These are phyloP conservation scores for Scaptodrosophila latifasciaeformis DNA, from an alignment of 2,888 invertebrate species.

Conservation along the genomic window DNA sequence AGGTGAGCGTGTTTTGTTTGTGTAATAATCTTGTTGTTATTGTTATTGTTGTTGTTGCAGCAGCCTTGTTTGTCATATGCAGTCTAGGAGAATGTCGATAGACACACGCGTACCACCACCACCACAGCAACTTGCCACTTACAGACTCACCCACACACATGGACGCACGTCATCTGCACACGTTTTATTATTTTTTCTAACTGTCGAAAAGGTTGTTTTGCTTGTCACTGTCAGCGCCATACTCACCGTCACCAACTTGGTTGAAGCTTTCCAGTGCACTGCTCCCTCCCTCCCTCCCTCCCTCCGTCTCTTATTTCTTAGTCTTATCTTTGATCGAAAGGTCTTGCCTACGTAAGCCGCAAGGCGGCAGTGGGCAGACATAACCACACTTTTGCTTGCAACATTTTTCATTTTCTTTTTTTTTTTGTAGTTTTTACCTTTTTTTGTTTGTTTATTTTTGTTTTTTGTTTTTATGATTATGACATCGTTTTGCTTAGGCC, in stretches of 20 bases:
- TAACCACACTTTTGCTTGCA: too few relatives aligned
- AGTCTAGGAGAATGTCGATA: conserved; percentile 2
- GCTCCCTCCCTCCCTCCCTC: too few relatives aligned
- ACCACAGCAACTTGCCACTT: not conserved
- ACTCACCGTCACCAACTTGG: not conserved
- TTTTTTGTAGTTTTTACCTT: not conserved
- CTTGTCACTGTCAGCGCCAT: not conserved
- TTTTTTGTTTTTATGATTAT: not conserved
- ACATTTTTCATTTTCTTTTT: not conserved
- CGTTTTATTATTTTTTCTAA: conserved; percentile 16
- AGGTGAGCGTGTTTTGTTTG: conserved; percentile 29
- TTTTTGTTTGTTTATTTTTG: not conserved
- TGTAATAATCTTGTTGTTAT: not conserved
- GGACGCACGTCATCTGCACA: conserved; percentile 6
- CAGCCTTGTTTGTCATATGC: conserved; percentile 26
- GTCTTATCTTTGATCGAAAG: too few relatives aligned
- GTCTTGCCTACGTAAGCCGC: too few relatives aligned
- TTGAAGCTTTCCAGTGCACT: not conserved
- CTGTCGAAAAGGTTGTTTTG: not conserved
- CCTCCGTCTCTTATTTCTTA: too few relatives aligned
- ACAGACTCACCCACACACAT: not conserved
- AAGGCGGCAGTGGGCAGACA: too few relatives aligned
- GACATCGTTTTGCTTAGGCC: conserved; percentile 2
- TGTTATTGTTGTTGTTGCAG: not conserved
- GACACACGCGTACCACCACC: conserved; percentile 10